Evolutionary conservation across 2,797 vertebrate species (phyloP), one percentile per base, ranked within the genome.

Genomic region (Kryptolebias ocellatus): DNA sequence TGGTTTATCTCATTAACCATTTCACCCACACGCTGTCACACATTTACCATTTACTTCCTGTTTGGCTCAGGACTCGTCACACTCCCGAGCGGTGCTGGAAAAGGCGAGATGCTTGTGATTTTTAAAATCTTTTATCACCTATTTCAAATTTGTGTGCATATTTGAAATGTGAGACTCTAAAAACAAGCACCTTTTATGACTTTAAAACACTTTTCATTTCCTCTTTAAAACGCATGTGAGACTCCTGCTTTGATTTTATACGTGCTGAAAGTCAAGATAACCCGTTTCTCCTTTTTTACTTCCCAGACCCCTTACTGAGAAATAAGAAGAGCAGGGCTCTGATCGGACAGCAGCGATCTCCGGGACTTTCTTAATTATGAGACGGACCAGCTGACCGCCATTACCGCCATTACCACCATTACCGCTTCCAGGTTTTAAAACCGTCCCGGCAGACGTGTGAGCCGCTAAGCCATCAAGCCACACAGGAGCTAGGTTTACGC

Each of bases 391-490:
- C 67, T 73, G 76, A 81, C 64, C n/a, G 17, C 50, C 47, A 70
- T 74, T 70, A 81, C 64, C n/a, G 17, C 50, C 47, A 70, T 74
- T 70, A 79, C 83, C 64, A 46, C 55, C 60, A 68, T 86, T 74
- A 83, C 24, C 2, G 45, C 18, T 73, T 81, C 18, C 56, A 61
- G 70, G 59, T 44, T 46, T 57, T 78, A 80, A 83, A 61, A 65
- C 64, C 45, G 53, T 70, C 45, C 49, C n/a, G 0, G 61, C 67
- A 70, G 72, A 70, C 7, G 16, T 45, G 61, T 24, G 42, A 70
- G 50, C 60, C 63, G 56, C 60, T 82, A 72, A 80, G 64, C 68
- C 20, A 37, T 64, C 42, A 66, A 7, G 8, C 31, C 68, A 71
- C 55, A 56, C 64, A 60, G 51, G 34, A 67, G 46, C 45, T 65